Base-by-base conservation (phyloP, 1,140 invertebrate genomes). In the Matsumurasca onukii region DNA sequence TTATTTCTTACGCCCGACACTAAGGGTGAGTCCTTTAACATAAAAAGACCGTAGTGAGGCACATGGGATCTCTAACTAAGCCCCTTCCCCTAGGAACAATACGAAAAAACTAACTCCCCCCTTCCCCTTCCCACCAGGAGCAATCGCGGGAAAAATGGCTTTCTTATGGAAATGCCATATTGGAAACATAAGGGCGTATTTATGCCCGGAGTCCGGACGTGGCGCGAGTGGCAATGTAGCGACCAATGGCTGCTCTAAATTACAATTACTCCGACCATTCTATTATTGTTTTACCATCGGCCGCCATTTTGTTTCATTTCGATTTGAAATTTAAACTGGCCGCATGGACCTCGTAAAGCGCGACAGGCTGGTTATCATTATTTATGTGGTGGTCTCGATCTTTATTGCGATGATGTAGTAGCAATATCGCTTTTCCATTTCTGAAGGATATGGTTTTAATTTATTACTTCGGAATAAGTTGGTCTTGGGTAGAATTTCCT, bases 101-200 rank as follows among this genome's bases (percentile, higher is more conserved):
- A 59, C 2, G 55, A 59, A 59, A 59, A 59, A 59, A 59, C 55
- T 59, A 59, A 59, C 55, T 59, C 25, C 25, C 55, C 5, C 24
- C 49, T 22, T 22, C 20, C 49, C 13, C 5, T 22, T 22, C 5
- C 49, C 13, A 5, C 49, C 49, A 20, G 49, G 49, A 27, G 30
- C 25, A 59, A 59, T 59, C 24, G 55, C 22, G 22, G 49, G 49
- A 27, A 59, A 59, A 59, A 59, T 59, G 55, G 55, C 22, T 59
- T 59, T 59, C 49, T 52, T 24, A 59, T 59, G 55, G 55, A 59
- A 59, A 59, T 59, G 55, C 55, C 25, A 59, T 59, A 59, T 59
- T 59, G 55, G 55, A 59, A 59, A 59, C 55, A 59, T 59, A 59
- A 59, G 55, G 55, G 22, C 55, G 25, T n/a, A n/a, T 52, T 52